Base-by-base conservation (phyloP, 1,140 invertebrate genomes). In the Pogonognathellus flavescens region DNA sequence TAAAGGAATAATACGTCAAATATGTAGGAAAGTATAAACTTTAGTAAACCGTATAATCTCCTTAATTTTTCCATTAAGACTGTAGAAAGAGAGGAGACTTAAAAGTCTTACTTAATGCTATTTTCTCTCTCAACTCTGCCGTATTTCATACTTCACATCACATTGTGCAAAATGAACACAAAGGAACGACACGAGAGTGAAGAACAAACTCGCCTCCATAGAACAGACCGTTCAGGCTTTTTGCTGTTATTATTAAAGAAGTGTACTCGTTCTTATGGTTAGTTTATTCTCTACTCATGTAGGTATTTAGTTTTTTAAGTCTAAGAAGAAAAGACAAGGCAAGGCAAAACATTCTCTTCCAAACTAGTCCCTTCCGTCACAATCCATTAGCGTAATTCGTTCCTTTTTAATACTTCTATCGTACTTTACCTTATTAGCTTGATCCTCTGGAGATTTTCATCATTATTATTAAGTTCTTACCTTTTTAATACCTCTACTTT, bases 1-100 rank as follows among this genome's bases (percentile, higher is more conserved):
- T 76, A 76, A 76, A 50, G 70, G 70, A 76, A 76, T 41, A 41
- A 41, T 76, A 76, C 70, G 70, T 76, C 70, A 76, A 49, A 31
- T 41, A 76, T 49, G 70, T 49, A 25, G 49, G 41, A 76, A 76
- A 76, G 70, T 76, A 76, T 76, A 76, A 76, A 76, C 70, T 76
- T 76, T 76, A 76, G 70, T 76, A 76, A 76, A 76, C 70, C 50
- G 80, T 55, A 81, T 81, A 81, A 81, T 81, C 80, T 81, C 55
- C 80, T 81, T 81, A 81, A 81, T 81, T 81, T 81, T 81, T 81
- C 80, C 80, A 81, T 81, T 81, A 81, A 59, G 50, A 41, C 80
- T 57, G 70, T 52, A 59, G 80, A 59, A 55, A 81, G 50, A 81
- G 52, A 59, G 31, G 31, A 41, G 50, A 50, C 70, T 76, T 76